Percentiles rank a stretch among this genome's conserved stretches.
Evolutionary conservation across 2,797 vertebrate genomes (phyloP).

Genomic region (Gymnothorax reevesii): DNA sequence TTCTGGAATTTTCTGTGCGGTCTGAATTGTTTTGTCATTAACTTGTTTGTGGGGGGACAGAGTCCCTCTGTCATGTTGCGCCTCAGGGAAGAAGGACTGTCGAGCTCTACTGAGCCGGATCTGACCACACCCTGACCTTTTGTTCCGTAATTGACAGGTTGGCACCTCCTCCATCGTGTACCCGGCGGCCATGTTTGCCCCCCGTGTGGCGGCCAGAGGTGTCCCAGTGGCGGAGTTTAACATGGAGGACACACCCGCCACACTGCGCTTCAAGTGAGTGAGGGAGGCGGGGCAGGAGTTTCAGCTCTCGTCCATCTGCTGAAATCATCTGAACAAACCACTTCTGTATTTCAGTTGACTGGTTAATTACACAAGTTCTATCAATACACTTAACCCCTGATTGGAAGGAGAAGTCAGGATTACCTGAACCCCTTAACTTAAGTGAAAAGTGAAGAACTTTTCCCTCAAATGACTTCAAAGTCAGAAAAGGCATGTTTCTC

Average conservation of each 20-base stretch:
- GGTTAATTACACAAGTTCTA: too few species aligned
- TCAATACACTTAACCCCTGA: too few species aligned
- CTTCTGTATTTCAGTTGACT: too few species aligned
- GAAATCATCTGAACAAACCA: too few species aligned
- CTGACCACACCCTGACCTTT: neutral
- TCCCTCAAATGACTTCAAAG: too few species aligned
- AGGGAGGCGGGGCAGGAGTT: neutral
- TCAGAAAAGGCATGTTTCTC: too few species aligned
- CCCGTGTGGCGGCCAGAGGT: conserved; percentile 86
- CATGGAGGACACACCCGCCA: conserved; percentile 77
- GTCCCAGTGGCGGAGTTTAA: conserved; percentile 94
- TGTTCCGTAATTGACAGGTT: conserved; percentile 68
- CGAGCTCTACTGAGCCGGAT: neutral
- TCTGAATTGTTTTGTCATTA: neutral
- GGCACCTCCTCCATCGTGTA: conserved; percentile 94
- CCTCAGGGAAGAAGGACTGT: neutral
- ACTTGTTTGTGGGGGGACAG: neutral
- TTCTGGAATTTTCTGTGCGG: neutral
- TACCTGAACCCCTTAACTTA: too few species aligned
- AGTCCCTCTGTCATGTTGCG: neutral
- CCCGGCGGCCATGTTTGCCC: conserved; percentile 93
- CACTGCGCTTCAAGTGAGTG: conserved; percentile 82
- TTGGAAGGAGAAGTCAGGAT: too few species aligned
- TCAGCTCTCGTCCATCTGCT: too few species aligned
- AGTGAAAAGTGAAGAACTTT: too few species aligned